Evolutionary conservation across 2,113 vertebrate genomes (phyloP), one percentile per base, ranked within the genome.

Genomic region (Trogon melanurus): DNA sequence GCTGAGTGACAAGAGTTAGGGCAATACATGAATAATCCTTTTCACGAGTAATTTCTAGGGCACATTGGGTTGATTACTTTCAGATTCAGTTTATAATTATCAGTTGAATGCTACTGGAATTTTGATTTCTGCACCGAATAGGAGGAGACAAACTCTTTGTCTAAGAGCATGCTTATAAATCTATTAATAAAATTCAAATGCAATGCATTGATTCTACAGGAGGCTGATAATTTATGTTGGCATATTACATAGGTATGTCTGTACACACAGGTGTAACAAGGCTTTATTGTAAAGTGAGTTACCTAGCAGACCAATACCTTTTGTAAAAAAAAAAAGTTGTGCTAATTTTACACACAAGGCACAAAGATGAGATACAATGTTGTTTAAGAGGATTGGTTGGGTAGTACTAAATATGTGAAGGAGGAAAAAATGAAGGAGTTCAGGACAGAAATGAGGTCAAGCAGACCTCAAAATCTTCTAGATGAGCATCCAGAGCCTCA

Each of bases 31-130:
- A 85, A 84, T 95, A 91, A 87, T 79, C 36, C 16, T 82, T 85
- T 81, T 60, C 29, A 72, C 47, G 45, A 92, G 76, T 57, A 82
- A 76, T 91, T 96, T 83, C 74, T 95, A 79, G 86, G 76, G 80
- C 54, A 87, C 32, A 9, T 16, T 79, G 66, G 13, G 45, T 38
- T 88, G 54, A 50, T 82, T 76, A 30, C 11, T 76, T 89, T 85
- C 51, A 67, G 74, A 91, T 70, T 73, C 53, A 41, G 62, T 79
- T 48, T 72, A 58, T 91, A 89, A 85, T 92, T 85, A 89, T 66
- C n/a, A 19, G 30, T 64, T 73, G 71, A 73, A 85, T 76, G 67
- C 5, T 70, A 56, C 54, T 83, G 56, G 30, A 76, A 57, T 70
- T 93, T 67, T 85, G 47, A 47, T 83, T 83, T 88, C 76, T 80